These are phyloP conservation scores for Cerastis leucographa DNA, from an alignment of 2,888 invertebrate genomes.

Conservation along the genomic window DNA sequence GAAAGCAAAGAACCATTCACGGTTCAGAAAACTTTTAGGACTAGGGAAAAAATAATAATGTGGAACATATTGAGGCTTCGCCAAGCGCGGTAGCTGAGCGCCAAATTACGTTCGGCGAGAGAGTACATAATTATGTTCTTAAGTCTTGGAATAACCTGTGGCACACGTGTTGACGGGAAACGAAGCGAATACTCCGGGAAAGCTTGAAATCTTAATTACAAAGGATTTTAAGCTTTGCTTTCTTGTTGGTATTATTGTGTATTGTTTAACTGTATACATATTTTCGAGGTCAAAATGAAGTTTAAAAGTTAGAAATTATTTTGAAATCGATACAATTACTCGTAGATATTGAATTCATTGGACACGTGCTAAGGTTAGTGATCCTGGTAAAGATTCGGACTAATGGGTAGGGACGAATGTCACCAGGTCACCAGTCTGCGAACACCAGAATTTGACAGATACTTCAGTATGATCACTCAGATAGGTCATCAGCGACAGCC, in stretches of 20 bases:
- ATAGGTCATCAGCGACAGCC: neutral
- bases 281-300: neutral
- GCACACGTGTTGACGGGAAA: conserved; percentile 29
- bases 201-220: conserved; percentile 46
- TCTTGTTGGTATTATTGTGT: conserved; percentile 5
- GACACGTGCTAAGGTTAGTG: neutral
- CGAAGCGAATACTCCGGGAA: conserved; percentile 1
- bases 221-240: conserved; percentile 39
- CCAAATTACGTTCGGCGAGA: conserved; percentile 10
- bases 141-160: conserved; percentile 74
- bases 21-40: neutral
- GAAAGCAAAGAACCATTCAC: no score
- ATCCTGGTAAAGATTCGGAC: neutral
- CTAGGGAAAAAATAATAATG: conserved; percentile 17
- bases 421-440: neutral
- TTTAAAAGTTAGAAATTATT: neutral
- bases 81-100: neutral
- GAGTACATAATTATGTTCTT: conserved; percentile 57
- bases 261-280: neutral
- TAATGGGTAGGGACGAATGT: neutral
- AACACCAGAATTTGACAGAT: neutral
- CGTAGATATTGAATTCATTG: neutral
- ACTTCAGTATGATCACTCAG: neutral
- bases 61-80: conserved; percentile 24
- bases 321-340: neutral